Evolutionary conservation across 92 coral and sea anemone genomes (phyloP), one percentile per base, ranked within the genome.

Genomic region (Diadumene lineata): DNA sequence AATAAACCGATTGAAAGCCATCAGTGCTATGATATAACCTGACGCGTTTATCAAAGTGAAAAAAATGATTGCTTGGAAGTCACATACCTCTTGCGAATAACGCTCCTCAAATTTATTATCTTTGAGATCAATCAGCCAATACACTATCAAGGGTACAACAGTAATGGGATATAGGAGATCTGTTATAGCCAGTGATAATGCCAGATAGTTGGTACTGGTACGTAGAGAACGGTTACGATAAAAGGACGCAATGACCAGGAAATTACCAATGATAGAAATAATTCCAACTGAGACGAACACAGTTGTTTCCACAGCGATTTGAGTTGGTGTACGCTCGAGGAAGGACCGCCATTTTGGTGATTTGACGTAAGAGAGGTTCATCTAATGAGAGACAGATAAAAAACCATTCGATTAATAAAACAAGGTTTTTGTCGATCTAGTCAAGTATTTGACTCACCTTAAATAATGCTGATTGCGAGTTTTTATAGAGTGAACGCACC

Each of bases 1-100:
- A 17, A 70, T 22, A 44, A 70, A 79, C 50, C 78, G 60, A 56
- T 79, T 79, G 32, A 61, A 33, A 0, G 84, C 78, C 53, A 73
- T 73, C 23, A 79, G 66, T 4, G 72, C 43, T 30, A 79, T 53
- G 19, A 78, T 79, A 31, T 64, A 51, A 9, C n/a, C 63, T 22
- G 80, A 75, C 31, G 64, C 44, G 13, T 22, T 44, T 0, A 53
- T 67, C 28, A 75, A 66, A 34, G 64, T 44, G 31, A 34, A 50
- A 50, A 61, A 38, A 17, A 29, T 11, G n/a, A 64, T 61, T 1
- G 72, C 72, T 48, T 75, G 80, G 43, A 75, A 64, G 19, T 61
- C 64, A 34, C 72, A 75, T 26, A 75, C 70, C 1, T 25, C 61
- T 30, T 43, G 25, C 0, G 61, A 27, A 43, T 34, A 64, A 4